Conservation (phyloP, 1,140 invertebrate species). For the Leptopilina boulardi region DNA sequence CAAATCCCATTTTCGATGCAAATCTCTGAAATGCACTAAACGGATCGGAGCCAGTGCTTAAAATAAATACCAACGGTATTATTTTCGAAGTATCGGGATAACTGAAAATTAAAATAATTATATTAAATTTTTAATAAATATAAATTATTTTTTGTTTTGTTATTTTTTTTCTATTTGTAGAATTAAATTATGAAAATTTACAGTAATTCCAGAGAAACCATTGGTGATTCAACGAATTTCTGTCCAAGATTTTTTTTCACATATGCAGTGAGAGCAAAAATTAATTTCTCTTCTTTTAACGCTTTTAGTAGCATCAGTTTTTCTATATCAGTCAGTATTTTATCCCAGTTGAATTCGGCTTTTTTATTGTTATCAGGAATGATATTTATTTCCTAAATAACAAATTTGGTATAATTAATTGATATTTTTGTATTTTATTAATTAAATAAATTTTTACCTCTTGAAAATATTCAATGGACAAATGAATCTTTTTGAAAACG, state of each 20-base stretch:
- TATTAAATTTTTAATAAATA: not conserved
- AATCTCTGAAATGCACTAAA: slow-evolving; percentile 88
- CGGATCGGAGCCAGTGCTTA: slow-evolving; percentile 95
- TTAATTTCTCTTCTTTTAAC: slow-evolving; percentile 88
- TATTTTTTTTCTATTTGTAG: slow-evolving; percentile 46
- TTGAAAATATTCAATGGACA: slow-evolving; percentile 79
- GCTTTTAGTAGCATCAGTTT: slow-evolving; percentile 88
- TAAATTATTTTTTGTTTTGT: slow-evolving; percentile 25
- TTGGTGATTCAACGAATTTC: slow-evolving; percentile 85
- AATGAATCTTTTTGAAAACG: slow-evolving; percentile 76
- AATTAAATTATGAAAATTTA: slow-evolving; percentile 75
- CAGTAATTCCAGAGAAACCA: slow-evolving; percentile 82
- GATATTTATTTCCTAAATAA: slow-evolving; percentile 76
- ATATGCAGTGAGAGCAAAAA: slow-evolving; percentile 87
- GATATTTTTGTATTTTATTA: not conserved
- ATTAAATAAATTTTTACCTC: slow-evolving; percentile 71
- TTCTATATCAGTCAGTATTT: slow-evolving; percentile 82
- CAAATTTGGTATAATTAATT: slow-evolving; percentile 42
- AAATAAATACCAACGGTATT: slow-evolving; percentile 90
- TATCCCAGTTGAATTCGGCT: slow-evolving; percentile 79
- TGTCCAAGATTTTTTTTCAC: slow-evolving; percentile 85
- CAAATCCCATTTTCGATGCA: slow-evolving; percentile 87
- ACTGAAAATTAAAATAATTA: slow-evolving; percentile 65
- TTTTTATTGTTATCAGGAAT: slow-evolving; percentile 69
- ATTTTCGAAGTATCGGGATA: slow-evolving; percentile 84